Evolutionary conservation across 2,797 vertebrate species (phyloP), one percentile per base, ranked within the genome.

Genomic region (Catamblyrhynchus diadema): DNA sequence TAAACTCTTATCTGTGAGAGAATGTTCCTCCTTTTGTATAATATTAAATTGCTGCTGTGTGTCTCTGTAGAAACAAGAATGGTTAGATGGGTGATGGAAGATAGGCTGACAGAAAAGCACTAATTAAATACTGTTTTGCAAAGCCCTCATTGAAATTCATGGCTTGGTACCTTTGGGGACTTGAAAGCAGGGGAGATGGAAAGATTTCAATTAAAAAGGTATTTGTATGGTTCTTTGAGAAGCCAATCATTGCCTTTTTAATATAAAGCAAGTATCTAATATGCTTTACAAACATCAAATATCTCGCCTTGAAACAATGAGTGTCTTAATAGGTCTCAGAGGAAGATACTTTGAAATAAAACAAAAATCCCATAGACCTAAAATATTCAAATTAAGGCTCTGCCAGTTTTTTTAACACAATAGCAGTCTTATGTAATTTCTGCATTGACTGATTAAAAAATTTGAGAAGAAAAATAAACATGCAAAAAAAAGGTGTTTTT

Each of bases 141-240:
- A 97, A 97, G 95, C 85, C 94, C 97, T 98, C 97, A 98, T 98
- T 98, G 98, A 98, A 98, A 98, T 99, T 98, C 98, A 98, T 98
- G 98, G 98, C 98, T 98, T 98, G 98, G 97, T 98, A 98, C 97
- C 97, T 98, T 98, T 98, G 97, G 97, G 96, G 95, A 94, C 59
- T 95, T 96, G 93, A 84, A 95, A 97, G 86, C 90, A 79, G 86
- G 90, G 75, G 89, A 96, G 94, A 95, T 95, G 93, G 97, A 98
- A 97, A 97, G 97, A 98, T 98, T 98, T 98, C 94, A 98, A 98
- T 98, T 98, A 98, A 98, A 98, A 97, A 97, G 96, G 97, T 98
- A 98, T 98, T 98, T 98, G 97, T 97, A 94, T 97, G 50, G 86
- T 64, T 82, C 84, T 93, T 86, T 95, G 90, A 88, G 78, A 83